Evolutionary conservation across 2,888 invertebrate genomes (phyloP).

Genomic region (Trachelus tabidus): DNA sequence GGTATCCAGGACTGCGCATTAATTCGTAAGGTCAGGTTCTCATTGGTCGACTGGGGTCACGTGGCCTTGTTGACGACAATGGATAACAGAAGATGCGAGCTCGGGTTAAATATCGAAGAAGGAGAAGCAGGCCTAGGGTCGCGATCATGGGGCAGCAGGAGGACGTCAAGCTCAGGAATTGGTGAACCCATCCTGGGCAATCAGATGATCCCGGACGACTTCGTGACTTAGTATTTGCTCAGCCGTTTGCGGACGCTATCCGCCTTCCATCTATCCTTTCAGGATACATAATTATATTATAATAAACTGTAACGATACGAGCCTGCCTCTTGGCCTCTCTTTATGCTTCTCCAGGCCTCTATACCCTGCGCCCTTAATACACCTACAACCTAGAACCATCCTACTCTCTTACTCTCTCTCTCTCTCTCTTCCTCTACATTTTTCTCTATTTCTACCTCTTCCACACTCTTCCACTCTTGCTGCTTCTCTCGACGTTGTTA

Average conservation of each 20-base stretch:
- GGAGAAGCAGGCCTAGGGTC: not conserved
- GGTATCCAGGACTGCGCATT: too few species aligned
- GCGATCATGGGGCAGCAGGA: slow-evolving; percentile 14
- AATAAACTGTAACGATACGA: slow-evolving; percentile 64
- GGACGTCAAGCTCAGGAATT: slow-evolving; percentile 40
- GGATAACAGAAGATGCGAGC: too few species aligned
- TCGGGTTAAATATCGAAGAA: too few species aligned
- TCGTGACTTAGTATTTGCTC: slow-evolving; percentile 66
- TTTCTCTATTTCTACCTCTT: too few species aligned
- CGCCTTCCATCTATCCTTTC: slow-evolving; percentile 47
- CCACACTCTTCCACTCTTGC: too few species aligned
- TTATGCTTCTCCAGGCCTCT: slow-evolving; percentile 15
- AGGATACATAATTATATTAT: slow-evolving; percentile 65
- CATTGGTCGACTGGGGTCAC: too few species aligned
- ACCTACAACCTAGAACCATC: slow-evolving; percentile 10
- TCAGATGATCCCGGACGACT: slow-evolving; percentile 49
- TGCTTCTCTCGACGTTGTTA: too few species aligned
- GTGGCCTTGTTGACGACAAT: too few species aligned
- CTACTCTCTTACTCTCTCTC: too few species aligned
- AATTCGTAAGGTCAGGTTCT: too few species aligned
- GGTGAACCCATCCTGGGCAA: slow-evolving; percentile 44
- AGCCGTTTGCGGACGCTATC: slow-evolving; percentile 49
- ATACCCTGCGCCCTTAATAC: slow-evolving; percentile 21
- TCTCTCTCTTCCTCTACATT: too few species aligned
- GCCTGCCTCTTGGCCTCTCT: slow-evolving; percentile 28